Conservation (phyloP, 1,140 invertebrate genomes). For the Nebria ingens region DNA sequence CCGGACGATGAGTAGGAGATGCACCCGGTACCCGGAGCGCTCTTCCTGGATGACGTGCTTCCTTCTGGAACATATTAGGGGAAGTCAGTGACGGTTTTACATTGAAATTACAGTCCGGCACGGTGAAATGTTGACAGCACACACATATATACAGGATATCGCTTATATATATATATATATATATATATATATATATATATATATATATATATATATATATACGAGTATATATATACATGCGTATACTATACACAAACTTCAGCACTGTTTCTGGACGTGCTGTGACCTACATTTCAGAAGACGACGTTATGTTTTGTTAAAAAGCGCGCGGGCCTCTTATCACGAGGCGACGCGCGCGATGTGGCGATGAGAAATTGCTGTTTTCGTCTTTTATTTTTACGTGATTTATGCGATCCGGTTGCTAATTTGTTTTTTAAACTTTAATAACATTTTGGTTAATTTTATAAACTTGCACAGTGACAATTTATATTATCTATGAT, state of each 20-base stretch:
- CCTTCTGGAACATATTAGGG: slow-evolving; percentile 41
- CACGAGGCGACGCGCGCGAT: background rate
- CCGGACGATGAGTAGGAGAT: slow-evolving; percentile 66
- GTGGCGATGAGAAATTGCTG: background rate
- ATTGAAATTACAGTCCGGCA: background rate
- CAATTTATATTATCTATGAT: too few relatives aligned
- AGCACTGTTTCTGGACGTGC: background rate
- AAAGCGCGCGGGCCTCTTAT: too few relatives aligned
- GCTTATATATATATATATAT: too few relatives aligned
- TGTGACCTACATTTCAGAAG: background rate
- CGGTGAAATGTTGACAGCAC: background rate
- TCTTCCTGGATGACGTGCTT: slow-evolving; percentile 70
- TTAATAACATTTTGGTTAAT: too few relatives aligned
- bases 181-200: too few relatives aligned
- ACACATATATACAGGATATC: too few relatives aligned
- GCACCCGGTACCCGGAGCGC: slow-evolving; percentile 60
- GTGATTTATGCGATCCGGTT: slow-evolving; percentile 2
- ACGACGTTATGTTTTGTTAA: background rate
- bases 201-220: too few relatives aligned
- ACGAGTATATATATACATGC: too few relatives aligned
- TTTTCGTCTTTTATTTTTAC: background rate
- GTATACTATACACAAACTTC: too few relatives aligned
- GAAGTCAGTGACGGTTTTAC: slow-evolving; percentile 9
- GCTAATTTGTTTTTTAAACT: background rate
- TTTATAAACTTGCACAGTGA: too few relatives aligned